A percentile compares a stretch with the other conserved stretches of the same genome.
These are phyloP conservation scores for Scaptodrosophila latifasciaeformis DNA, from an alignment of 2,888 invertebrate genomes.

Conservation along the genomic window DNA sequence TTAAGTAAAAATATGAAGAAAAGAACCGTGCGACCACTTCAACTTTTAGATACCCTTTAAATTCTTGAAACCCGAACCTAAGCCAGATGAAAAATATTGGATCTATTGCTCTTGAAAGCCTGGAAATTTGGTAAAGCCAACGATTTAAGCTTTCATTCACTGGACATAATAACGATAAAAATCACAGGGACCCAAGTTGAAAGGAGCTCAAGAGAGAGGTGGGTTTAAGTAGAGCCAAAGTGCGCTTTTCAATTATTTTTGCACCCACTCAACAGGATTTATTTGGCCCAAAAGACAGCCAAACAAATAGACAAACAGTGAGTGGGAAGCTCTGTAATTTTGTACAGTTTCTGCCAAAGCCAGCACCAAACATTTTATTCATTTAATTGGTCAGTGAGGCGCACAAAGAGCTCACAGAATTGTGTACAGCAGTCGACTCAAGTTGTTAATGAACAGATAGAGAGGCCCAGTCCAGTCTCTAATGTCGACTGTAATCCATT, in stretches of 20 bases:
- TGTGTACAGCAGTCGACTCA: slow-evolving; percentile 45
- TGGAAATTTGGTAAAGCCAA: too few relatives aligned
- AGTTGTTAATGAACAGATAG: slow-evolving; percentile 65
- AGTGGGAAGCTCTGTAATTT: neutral
- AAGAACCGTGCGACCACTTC: neutral
- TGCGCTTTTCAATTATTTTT: slow-evolving; percentile 60
- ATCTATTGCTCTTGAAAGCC: too few relatives aligned
- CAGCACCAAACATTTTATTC: slow-evolving; percentile 34
- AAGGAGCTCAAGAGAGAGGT: slow-evolving; percentile 19
- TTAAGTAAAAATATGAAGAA: neutral
- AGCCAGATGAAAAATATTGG: too few relatives aligned
- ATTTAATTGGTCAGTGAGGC: slow-evolving; percentile 64
- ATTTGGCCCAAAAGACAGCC: neutral
- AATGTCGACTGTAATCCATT: slow-evolving; percentile 66
- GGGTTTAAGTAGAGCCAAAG: slow-evolving; percentile 32
- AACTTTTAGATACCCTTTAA: too few relatives aligned
- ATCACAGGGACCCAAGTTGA: slow-evolving; percentile 21
- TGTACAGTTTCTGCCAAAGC: neutral
- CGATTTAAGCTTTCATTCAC: too few relatives aligned
- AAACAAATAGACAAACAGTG: neutral
- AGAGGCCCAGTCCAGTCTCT: slow-evolving; percentile 50
- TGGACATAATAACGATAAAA: neutral
- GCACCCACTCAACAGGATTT: slow-evolving; percentile 41
- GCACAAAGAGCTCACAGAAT: slow-evolving; percentile 31
- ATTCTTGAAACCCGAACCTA: too few relatives aligned